These are phyloP conservation scores for Drosophila differens DNA, from an alignment of 2,888 invertebrate genomes.

Conservation along the genomic window DNA sequence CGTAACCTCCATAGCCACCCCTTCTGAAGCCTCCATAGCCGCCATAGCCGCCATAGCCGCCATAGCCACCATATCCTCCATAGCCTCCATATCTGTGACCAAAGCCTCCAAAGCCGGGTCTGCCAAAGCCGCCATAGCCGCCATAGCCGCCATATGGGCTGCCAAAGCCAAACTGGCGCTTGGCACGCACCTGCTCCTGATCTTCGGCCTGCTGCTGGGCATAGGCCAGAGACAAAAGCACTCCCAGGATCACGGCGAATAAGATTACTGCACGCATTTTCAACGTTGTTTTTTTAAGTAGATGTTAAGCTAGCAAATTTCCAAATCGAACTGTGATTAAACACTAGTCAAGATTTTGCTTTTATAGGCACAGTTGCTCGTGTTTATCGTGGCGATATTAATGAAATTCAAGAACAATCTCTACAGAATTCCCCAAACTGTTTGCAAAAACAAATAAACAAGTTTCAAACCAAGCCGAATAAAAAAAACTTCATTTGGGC, in stretches of 20 bases:
- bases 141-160: constrained; percentile 14
- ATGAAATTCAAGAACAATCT: constrained; percentile 74
- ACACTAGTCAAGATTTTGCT: constrained; percentile 20
- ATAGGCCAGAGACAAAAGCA: constrained; percentile 49
- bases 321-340: constrained; percentile 51
- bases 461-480: constrained; percentile 22
- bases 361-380: constrained; percentile 50
- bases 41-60: constrained; percentile 15
- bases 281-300: background rate
- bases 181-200: constrained; percentile 43
- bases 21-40: constrained; percentile 5
- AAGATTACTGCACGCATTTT: constrained; percentile 61
- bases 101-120: constrained; percentile 19
- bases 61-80: constrained; percentile 29
- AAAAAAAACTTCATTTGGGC: constrained; percentile 24
- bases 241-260: constrained; percentile 46
- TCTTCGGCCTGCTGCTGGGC: constrained; percentile 29
- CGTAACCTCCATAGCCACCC: constrained; percentile 25
- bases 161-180: constrained; percentile 49
- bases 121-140: constrained; percentile 11
- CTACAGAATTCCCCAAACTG: constrained; percentile 55
- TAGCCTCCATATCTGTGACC: constrained; percentile 5
- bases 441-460: constrained; percentile 48
- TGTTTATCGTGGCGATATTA: constrained; percentile 64
- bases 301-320: constrained; percentile 34